Conservation (phyloP, 2,797 vertebrate species). For the Betta splendens region DNA sequence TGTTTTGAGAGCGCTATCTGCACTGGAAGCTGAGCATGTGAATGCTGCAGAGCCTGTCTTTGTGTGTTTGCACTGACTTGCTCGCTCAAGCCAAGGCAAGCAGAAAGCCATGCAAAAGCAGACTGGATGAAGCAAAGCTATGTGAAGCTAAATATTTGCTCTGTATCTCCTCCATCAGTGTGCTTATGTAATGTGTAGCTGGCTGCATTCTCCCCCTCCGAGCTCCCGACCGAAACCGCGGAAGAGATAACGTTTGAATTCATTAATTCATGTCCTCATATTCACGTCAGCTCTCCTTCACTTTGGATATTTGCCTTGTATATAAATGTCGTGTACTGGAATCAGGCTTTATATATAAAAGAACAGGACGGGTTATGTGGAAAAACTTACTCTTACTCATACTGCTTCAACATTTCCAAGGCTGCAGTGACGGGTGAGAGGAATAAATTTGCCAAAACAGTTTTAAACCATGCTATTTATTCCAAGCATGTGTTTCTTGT, state of each 20-base stretch:
- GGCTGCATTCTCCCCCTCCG: conserved; percentile 54
- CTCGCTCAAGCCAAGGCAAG: conserved; percentile 6
- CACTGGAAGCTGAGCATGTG: background rate
- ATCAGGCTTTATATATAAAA: background rate
- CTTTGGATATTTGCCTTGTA: background rate
- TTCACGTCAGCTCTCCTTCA: background rate
- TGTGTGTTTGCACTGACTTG: conserved; percentile 12
- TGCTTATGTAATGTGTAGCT: conserved; percentile 68
- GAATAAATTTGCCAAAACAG: conserved; percentile 3
- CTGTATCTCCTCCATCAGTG: conserved; percentile 58
- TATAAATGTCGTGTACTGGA: conserved; percentile 1
- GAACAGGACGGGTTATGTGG: background rate
- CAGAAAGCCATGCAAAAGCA: conserved; percentile 34
- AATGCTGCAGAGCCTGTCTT: conserved; percentile 41
- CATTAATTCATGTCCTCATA: conserved; percentile 27
- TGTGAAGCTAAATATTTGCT: conserved; percentile 62
- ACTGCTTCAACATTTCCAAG: background rate
- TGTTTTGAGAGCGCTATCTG: background rate
- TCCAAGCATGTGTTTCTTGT: conserved; percentile 38
- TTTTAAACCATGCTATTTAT: conserved; percentile 11
- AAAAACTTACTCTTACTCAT: background rate
- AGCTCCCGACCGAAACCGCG: conserved; percentile 27
- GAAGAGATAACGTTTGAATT: conserved; percentile 34
- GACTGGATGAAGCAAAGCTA: conserved; percentile 40
- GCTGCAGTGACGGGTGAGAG: background rate